Conservation (phyloP, 2,888 invertebrate genomes). For the Agrilus cyanescens region DNA sequence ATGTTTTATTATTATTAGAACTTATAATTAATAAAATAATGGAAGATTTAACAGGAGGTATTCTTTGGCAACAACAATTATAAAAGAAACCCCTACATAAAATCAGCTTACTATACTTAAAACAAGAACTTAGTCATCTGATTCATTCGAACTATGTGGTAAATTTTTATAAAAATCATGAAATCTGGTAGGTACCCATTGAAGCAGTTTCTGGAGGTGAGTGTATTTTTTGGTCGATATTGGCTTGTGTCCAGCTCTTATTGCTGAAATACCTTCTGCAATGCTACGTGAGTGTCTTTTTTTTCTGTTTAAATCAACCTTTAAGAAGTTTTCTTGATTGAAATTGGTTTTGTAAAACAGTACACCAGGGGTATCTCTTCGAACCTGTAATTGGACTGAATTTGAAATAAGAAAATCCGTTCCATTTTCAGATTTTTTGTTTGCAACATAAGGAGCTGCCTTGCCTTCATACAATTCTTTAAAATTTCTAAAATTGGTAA, state of each 20-base stretch:
- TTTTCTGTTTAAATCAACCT: not conserved
- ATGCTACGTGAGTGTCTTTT: not conserved
- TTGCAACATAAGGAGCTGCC: not conserved
- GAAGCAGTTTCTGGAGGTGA: conserved; percentile 1
- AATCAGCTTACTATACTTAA: not conserved
- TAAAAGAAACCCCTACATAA: too few relatives aligned
- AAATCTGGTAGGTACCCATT: conserved; percentile 3
- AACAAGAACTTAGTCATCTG: too few relatives aligned
- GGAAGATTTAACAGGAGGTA: too few relatives aligned
- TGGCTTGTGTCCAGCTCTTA: not conserved
- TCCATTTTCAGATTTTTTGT: not conserved
- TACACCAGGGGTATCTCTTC: not conserved
- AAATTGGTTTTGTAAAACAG: conserved; percentile 3
- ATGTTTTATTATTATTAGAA: too few relatives aligned
- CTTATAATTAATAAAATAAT: too few relatives aligned
- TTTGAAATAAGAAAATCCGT: conserved; percentile 2
- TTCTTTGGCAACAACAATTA: too few relatives aligned
- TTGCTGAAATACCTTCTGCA: conserved; percentile 2
- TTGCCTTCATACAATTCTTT: not conserved
- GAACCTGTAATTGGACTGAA: not conserved
- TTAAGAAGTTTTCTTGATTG: not conserved
- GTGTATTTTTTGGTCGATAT: not conserved
- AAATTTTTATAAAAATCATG: conserved; percentile 1
- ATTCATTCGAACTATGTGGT: too few relatives aligned
- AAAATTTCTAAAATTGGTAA: conserved; percentile 2